A percentile compares a stretch with the other conserved stretches of the same genome.
phyloP scores from a whole-genome alignment of 1,140 invertebrate genomes.

The Apolygus lucorum region DNA sequence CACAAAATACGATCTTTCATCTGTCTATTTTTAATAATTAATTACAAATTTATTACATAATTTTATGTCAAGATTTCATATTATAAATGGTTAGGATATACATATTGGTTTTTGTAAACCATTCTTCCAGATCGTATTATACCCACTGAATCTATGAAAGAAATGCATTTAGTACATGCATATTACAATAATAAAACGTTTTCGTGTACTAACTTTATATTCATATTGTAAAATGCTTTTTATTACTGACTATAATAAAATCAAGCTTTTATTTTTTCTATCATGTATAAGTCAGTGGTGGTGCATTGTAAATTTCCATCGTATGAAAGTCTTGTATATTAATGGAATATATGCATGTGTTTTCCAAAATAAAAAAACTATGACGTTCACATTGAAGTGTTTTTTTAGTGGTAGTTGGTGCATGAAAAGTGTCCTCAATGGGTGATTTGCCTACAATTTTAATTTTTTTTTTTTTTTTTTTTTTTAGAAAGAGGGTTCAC shows the following conservation, averaged over 20 bases:
- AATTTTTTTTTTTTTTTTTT: too few relatives aligned
- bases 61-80: slow-evolving; percentile 23
- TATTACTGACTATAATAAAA: slow-evolving; percentile 9
- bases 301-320: slow-evolving; percentile 25
- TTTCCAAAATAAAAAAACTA: slow-evolving; percentile 13
- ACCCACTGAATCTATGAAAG: slow-evolving; percentile 15
- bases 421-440: too few relatives aligned
- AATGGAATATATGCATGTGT: slow-evolving; percentile 28
- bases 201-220: slow-evolving; percentile 26
- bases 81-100: slow-evolving; percentile 17
- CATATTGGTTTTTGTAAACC: slow-evolving; percentile 8
- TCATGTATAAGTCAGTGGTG: slow-evolving; percentile 22
- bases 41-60: slow-evolving; percentile 19
- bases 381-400: too few relatives aligned
- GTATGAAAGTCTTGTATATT: slow-evolving; percentile 26
- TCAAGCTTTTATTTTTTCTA: slow-evolving; percentile 29
- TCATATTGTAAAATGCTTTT: slow-evolving; percentile 26
- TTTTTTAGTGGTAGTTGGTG: too few relatives aligned
- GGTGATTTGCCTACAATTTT: too few relatives aligned
- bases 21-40: slow-evolving; percentile 24
- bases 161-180: slow-evolving; percentile 27
- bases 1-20: slow-evolving; percentile 25
- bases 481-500: too few relatives aligned
- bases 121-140: slow-evolving; percentile 22
- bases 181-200: slow-evolving; percentile 24